Percentiles rank a stretch among this genome's conserved stretches.
Conservation (phyloP, 2,113 vertebrate species). For the Herpetotheres cachinnans region DNA sequence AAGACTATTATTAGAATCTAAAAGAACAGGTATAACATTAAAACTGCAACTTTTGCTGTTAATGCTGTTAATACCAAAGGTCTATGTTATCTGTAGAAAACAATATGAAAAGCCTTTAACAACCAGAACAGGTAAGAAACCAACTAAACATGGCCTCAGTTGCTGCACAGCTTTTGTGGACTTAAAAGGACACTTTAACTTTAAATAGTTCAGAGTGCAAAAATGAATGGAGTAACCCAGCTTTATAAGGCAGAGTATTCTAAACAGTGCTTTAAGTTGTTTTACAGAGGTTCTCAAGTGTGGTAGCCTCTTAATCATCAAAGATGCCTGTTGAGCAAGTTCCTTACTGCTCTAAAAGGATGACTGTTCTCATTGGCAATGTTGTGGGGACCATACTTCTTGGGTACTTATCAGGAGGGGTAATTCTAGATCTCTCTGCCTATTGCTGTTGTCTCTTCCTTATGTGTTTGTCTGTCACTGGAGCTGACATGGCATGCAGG, state of each 20-base stretch:
- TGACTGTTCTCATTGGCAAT: not conserved
- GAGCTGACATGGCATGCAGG: not conserved
- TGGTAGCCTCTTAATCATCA: not conserved
- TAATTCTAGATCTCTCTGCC: not conserved
- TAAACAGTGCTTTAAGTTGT: not conserved
- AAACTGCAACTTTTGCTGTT: not conserved
- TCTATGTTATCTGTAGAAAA: not conserved
- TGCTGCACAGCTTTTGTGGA: not conserved
- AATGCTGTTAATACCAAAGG: too few species aligned
- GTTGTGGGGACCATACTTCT: not conserved
- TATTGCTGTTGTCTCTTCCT: not conserved
- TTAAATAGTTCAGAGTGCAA: not conserved
- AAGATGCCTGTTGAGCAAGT: not conserved
- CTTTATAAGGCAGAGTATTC: not conserved
- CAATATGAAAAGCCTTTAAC: not conserved
- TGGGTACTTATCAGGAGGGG: fast-evolving
- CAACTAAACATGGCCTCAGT: not conserved
- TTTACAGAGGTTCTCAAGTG: not conserved
- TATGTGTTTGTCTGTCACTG: not conserved
- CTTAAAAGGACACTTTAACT: not conserved
- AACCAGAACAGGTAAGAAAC: not conserved
- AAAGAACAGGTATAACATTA: not conserved
- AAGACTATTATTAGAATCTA: not conserved
- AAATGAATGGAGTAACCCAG: not conserved
- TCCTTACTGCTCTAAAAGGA: not conserved